Evolutionary conservation across 2,888 invertebrate species (phyloP).

Genomic region (Apeira syringaria): DNA sequence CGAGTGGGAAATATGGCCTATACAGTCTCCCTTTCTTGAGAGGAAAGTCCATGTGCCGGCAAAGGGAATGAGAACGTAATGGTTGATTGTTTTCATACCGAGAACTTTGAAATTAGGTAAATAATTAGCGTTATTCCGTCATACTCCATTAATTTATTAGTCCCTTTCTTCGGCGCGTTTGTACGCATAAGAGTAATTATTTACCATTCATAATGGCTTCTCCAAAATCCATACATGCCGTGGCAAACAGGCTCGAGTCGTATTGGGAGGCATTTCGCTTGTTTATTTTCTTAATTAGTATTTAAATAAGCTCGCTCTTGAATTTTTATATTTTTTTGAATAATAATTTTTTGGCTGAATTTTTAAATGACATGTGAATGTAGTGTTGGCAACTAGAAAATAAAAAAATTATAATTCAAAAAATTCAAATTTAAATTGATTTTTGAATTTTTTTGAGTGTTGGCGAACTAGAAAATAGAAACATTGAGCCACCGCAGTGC

Average conservation of each 20-base stretch:
- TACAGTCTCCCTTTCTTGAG: too few species aligned
- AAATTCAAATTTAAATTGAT: too few species aligned
- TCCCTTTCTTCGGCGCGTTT: conserved; percentile 2
- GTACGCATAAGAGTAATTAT: conserved; percentile 7
- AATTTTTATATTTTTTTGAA: conserved; percentile 44
- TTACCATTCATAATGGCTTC: conserved; percentile 25
- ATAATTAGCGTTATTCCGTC: background rate
- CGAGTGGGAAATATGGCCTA: too few species aligned
- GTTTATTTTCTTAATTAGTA: conserved; percentile 53
- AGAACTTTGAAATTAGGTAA: too few species aligned
- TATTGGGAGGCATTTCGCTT: conserved; percentile 40
- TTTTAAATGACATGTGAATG: conserved; percentile 40
- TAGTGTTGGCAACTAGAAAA: too few species aligned
- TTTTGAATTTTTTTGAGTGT: too few species aligned
- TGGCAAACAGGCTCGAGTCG: conserved; percentile 14
- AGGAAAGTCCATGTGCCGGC: too few species aligned
- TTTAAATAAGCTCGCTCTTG: conserved; percentile 38
- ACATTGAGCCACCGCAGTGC: too few species aligned
- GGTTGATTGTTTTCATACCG: too few species aligned
- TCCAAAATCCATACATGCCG: conserved; percentile 21
- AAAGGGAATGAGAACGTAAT: too few species aligned
- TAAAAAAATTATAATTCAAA: too few species aligned
- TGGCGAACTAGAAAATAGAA: too few species aligned
- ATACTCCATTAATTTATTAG: conserved; percentile 3
- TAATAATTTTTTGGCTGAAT: conserved; percentile 41